Evolutionary conservation across 1,140 invertebrate genomes (phyloP), one percentile per base, ranked within the genome.

Genomic region (Euura lappo): DNA sequence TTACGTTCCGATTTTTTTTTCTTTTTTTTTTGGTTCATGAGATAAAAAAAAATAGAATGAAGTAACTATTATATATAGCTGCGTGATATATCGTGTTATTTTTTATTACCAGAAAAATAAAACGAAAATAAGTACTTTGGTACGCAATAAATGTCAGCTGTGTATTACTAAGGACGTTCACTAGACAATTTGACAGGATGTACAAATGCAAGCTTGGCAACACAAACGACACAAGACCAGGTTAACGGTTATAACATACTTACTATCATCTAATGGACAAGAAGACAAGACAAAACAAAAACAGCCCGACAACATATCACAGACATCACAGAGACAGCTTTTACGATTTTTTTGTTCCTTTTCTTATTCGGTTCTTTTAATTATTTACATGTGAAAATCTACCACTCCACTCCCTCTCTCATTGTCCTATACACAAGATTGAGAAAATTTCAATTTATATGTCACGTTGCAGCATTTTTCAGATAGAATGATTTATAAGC

Each of bases 191-290:
- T 78, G 78, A 83, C 80, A 82, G 72, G 74, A 75, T 75, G 75
- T 84, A 85, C 80, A 80, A 85, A 77, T 85, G 81, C 83, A 85
- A 85, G 84, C 82, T 80, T 85, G 81, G 84, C 83, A 85, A 81
- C 79, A 81, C 77, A 80, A 83, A 84, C 83, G 83, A 85, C 80
- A 85, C 81, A 85, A 84, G 82, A 81, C 82, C 78, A 78, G 72
- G 77, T 76, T 71, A 73, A 72, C 70, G 75, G 73, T 69, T 69
- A n/a, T 66, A 72, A 72, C 71, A 72, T 72, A 72, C 71, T 65
- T 65, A 65, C 46, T 44, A 67, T 69, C 7, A 60, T 71, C 83
- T 83, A 84, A 78, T 69, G 79, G 81, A 81, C 80, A 83, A 84
- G 78, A 84, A 84, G 82, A 85, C 80, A 85, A 83, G 79, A 84